Conservation (phyloP, 2,888 invertebrate genomes). For the Hylaea fasciaria region DNA sequence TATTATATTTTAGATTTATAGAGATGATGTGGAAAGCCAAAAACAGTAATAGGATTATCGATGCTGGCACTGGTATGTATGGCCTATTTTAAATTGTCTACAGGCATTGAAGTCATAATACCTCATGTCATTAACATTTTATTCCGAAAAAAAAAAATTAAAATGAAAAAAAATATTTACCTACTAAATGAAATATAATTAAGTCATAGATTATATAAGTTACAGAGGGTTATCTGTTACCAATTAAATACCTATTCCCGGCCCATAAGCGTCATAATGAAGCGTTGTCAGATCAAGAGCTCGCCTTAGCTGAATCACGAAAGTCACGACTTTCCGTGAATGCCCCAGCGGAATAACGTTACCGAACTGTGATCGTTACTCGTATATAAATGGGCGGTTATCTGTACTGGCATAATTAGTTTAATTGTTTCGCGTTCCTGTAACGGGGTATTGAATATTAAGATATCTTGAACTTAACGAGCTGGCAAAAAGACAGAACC, state of each 20-base stretch:
- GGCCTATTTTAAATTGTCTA: too few species aligned
- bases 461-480: slow-evolving; percentile 32
- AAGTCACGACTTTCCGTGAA: slow-evolving; percentile 61
- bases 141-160: too few species aligned
- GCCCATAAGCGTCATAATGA: slow-evolving; percentile 54
- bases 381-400: slow-evolving; percentile 25
- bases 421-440: slow-evolving; percentile 29
- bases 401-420: slow-evolving; percentile 28
- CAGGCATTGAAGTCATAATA: too few species aligned
- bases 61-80: too few species aligned
- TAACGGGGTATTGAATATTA: slow-evolving; percentile 47
- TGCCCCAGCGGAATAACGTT: slow-evolving; percentile 46
- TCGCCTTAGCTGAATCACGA: slow-evolving; percentile 53
- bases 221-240: slow-evolving; percentile 15
- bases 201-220: slow-evolving; percentile 15
- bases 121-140: too few species aligned
- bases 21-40: too few species aligned
- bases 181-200: too few species aligned
- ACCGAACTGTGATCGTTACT: slow-evolving; percentile 39
- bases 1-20: background rate
- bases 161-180: too few species aligned
- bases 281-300: slow-evolving; percentile 57
- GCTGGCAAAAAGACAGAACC: background rate
- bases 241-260: slow-evolving; percentile 36
- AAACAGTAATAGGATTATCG: too few species aligned